Evolutionary conservation across 2,113 vertebrate species (phyloP).

Genomic region (human (Homo sapiens)): DNA sequence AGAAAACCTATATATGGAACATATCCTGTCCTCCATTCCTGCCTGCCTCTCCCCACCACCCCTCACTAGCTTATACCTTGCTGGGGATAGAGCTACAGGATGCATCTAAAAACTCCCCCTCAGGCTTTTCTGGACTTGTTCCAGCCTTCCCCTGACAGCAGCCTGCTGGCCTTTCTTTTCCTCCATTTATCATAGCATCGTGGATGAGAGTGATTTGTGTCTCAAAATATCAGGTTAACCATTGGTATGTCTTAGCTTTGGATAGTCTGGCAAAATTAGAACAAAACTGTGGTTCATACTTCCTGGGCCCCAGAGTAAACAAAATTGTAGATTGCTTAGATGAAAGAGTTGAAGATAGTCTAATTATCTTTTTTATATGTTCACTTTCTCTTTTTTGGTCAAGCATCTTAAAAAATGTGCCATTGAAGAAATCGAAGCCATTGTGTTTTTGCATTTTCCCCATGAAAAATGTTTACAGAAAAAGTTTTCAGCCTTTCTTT

Average conservation of each 20-base stretch:
- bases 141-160: background rate
- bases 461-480: constrained; percentile 16
- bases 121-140: constrained; percentile 13
- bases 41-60: background rate
- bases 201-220: background rate
- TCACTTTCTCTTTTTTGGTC: background rate
- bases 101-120: background rate
- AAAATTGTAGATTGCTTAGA: constrained; percentile 23
- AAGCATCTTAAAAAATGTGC: background rate
- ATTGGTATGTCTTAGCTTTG: background rate
- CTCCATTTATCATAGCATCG: constrained; percentile 28
- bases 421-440: constrained; percentile 16
- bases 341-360: constrained; percentile 36
- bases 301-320: background rate
- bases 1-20: background rate
- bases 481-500: constrained; percentile 13
- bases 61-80: background rate
- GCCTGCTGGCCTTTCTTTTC: constrained; percentile 11
- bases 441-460: constrained; percentile 25
- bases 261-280: constrained; percentile 34
- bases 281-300: constrained; percentile 16
- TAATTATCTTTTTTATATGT: background rate
- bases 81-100: background rate
- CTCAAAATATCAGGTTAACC: constrained; percentile 44
- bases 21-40: background rate